Percentiles rank a stretch among this genome's conserved stretches.
Evolutionary conservation across 2,797 vertebrate genomes (phyloP).

Genomic region (Acropternis orthonyx): DNA sequence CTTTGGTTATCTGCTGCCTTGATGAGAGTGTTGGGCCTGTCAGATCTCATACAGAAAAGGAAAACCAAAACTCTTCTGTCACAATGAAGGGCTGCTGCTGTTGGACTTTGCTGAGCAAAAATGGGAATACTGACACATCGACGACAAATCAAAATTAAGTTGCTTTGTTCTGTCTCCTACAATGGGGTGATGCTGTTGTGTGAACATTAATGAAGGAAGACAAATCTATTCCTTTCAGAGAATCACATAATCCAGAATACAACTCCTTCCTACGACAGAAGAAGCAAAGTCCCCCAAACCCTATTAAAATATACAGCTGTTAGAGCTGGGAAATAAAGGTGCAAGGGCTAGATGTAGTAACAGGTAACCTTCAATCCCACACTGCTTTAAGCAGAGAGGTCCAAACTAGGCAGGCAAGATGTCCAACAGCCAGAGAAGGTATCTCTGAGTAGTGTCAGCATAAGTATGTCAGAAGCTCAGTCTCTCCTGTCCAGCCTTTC

Average conservation of each 20-base stretch:
- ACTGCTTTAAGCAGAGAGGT: neutral
- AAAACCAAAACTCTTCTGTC: neutral
- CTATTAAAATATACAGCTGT: neutral
- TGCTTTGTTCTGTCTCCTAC: neutral
- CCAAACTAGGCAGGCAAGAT: neutral
- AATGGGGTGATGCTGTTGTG: neutral
- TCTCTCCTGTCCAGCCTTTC: neutral
- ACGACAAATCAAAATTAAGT: neutral
- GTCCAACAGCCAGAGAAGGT: neutral
- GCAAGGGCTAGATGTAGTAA: neutral
- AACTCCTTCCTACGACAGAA: neutral
- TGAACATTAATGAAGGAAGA: neutral
- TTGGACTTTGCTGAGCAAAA: rapidly evolving
- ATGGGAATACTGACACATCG: neutral
- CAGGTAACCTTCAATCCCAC: neutral
- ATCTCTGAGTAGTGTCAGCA: neutral
- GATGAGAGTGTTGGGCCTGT: neutral
- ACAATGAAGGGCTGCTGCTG: neutral
- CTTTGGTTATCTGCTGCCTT: neutral
- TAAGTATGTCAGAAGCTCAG: neutral
- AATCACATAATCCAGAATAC: neutral
- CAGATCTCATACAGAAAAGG: neutral
- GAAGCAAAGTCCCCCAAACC: neutral
- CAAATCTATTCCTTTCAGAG: neutral
- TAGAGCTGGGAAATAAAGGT: neutral